phyloP scores from a whole-genome alignment of 1,140 invertebrate species.

The Mactra quadrangularis region DNA sequence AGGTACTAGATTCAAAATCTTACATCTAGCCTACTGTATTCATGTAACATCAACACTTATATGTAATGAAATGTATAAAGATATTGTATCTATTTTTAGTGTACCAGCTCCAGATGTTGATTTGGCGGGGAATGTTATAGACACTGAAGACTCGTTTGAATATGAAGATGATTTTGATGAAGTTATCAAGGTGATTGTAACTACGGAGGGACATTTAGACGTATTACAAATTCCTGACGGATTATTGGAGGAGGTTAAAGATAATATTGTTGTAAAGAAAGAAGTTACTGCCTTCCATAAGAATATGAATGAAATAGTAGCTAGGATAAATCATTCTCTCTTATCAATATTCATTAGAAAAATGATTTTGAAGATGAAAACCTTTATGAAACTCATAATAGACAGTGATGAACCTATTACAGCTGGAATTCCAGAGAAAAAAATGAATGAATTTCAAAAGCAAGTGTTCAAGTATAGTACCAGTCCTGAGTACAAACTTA shows the following conservation, averaged over 20 bases:
- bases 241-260: slow-evolving; percentile 4
- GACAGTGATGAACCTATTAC: slow-evolving; percentile 7
- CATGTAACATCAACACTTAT: not conserved
- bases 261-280: not conserved
- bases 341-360: slow-evolving; percentile 13
- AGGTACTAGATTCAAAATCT: not conserved
- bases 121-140: not conserved
- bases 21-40: not conserved
- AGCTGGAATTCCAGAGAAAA: not conserved
- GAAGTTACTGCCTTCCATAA: not conserved
- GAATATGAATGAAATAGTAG: slow-evolving; percentile 8
- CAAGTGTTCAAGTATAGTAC: slow-evolving; percentile 3
- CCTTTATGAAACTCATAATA: not conserved
- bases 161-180: slow-evolving; percentile 36
- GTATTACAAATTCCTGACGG: not conserved
- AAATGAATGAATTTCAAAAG: slow-evolving; percentile 11
- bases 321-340: not conserved
- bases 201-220: not conserved
- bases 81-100: not conserved
- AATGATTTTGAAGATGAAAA: slow-evolving; percentile 11
- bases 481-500: slow-evolving; percentile 5
- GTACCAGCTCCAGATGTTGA: not conserved
- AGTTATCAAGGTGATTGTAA: not conserved
- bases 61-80: not conserved
- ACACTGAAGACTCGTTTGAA: not conserved